Percentiles rank a stretch among this genome's conserved stretches.
Conservation (phyloP, 2,888 invertebrate genomes). For the Nebria salina region DNA sequence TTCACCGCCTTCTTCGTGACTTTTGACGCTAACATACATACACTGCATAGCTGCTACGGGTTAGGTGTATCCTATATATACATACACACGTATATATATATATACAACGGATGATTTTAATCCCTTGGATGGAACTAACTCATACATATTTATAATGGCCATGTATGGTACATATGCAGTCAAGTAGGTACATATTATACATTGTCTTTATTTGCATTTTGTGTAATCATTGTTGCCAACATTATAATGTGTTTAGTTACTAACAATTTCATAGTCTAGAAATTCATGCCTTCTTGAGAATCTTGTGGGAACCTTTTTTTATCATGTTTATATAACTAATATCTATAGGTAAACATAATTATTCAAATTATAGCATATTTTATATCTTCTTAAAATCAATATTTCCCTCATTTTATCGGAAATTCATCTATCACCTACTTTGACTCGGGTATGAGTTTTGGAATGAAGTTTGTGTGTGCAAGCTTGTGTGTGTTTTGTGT, state of each 20-base stretch:
- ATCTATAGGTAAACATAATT: not conserved
- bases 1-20: slow-evolving; percentile 64
- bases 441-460: too few species aligned
- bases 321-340: not conserved
- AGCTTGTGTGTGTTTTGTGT: too few species aligned
- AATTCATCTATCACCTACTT: too few species aligned
- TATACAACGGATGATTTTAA: slow-evolving; percentile 57
- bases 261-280: not conserved
- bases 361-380: too few species aligned
- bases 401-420: too few species aligned
- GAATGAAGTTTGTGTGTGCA: too few species aligned
- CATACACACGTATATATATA: not conserved
- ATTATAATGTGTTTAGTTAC: not conserved
- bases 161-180: slow-evolving; percentile 51
- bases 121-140: slow-evolving; percentile 53
- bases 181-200: not conserved
- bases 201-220: slow-evolving; percentile 61
- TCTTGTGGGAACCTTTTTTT: not conserved
- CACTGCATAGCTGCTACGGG: slow-evolving; percentile 46
- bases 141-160: slow-evolving; percentile 58
- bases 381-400: too few species aligned
- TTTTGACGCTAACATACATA: slow-evolving; percentile 63
- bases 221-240: slow-evolving; percentile 57
- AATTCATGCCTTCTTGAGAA: not conserved
- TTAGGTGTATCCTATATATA: slow-evolving; percentile 36